Evolutionary conservation across 2,113 vertebrate genomes (phyloP), one percentile per base, ranked within the genome.

Genomic region (Phasianus colchicus): DNA sequence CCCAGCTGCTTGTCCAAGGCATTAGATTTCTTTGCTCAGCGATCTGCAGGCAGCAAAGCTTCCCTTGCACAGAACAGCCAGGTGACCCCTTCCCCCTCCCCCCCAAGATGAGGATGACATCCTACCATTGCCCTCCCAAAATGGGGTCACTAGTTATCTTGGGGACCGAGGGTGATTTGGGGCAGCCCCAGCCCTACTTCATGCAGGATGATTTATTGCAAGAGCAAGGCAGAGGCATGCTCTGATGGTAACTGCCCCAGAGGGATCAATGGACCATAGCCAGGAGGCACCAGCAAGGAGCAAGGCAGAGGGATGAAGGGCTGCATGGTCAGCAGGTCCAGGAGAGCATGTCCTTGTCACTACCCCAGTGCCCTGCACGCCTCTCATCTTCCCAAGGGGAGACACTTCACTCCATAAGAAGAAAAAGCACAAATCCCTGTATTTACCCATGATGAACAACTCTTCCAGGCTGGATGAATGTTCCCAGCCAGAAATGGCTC

Each of bases 11-110:
- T 5, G 38, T 29, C 20, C 1, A 0, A 55, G 58, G 34, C 0
- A 0, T 19, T 50, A 1, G 1, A 24, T 22, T 16, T 18, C 54
- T n/a, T 20, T 13, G 22, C 29, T 1, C 1, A 48, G 60, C 0
- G 1, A 86, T 72, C 43, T 25, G 13, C 30, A 14, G 32, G 48
- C 10, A 24, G 42, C 8, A 57, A 20, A 74, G 47, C 21, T 83
- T 30, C 52, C 18, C 34, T 55, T 47, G 58, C 45, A 2, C 11
- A 18, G 40, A 32, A 25, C 38, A 70, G 61, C 20, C 42, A 47
- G 47, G 10, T 55, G 29, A 55, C 16, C 15, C 38, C 22, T 11
- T 9, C 42, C 42, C 42, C n/a, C 22, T 9, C 42, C 42, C 42
- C 42, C 40, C 67, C 3, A 13, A 32, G 61, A 32, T 1, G 0